Evolutionary conservation across 2,113 vertebrate species (phyloP), one percentile per base, ranked within the genome.

Genomic region (Gopherus evgoodei): DNA sequence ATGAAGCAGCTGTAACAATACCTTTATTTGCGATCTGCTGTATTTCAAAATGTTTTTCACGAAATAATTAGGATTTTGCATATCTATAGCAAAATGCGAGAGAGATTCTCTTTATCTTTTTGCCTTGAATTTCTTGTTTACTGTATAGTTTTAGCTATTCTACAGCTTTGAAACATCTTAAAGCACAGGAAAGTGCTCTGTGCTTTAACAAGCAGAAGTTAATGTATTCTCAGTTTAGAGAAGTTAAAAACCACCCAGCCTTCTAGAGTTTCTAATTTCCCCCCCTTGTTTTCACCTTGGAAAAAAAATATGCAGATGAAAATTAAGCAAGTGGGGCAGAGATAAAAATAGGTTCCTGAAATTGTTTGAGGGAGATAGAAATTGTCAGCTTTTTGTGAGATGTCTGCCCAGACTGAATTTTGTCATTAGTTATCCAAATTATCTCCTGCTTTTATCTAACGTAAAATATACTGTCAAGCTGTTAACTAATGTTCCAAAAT

Each of bases 381-480:
- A 98, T 97, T 93, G 80, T 84, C 53, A 93, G 22, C 31, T 86
- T 96, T 94, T 97, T 96, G 82, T 96, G 93, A 97, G 90, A 69
- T 96, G 57, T 42, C 5, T 97, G 94, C 88, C 79, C 24, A 94
- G 96, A 94, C 96, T 95, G 84, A 95, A 82, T 65, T 88, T 85
- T 84, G 85, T 83, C 89, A 97, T 97, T 97, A 97, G 91, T 95
- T 97, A 96, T 88, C 93, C 87, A 96, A 98, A 98, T 98, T 97
- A 90, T 91, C 83, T 95, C 87, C 96, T 97, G 80, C 91, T 97
- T 97, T 98, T 96, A 97, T 96, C 90, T 10, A 85, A 69, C n/a
- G 83, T 88, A 96, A 95, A 97, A 97, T 93, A 5, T 87, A 87
- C 69, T 97, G 96, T 93, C 94, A 97, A 93, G 91, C 90, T 97